These are phyloP conservation scores for Drosophila bipectinata DNA, from an alignment of 1,140 invertebrate genomes.

Conservation along the genomic window DNA sequence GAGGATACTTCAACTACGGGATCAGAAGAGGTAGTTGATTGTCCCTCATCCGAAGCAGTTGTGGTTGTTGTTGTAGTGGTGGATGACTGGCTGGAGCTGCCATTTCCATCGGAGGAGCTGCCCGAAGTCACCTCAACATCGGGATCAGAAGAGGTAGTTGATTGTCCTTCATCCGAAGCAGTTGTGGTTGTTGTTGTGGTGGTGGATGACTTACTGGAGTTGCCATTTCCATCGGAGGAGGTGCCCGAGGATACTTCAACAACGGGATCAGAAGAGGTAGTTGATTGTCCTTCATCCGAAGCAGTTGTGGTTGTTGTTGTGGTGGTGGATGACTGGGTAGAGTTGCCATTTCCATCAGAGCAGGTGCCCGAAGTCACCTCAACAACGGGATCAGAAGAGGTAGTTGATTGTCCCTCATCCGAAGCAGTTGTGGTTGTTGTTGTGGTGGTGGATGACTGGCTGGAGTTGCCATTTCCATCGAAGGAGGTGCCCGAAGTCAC, in stretches of 20 bases:
- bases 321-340: neutral
- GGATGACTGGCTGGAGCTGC: neutral
- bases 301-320: neutral
- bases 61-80: slow-evolving; percentile 1
- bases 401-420: neutral
- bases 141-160: neutral
- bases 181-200: slow-evolving; percentile 5
- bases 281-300: neutral
- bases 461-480: neutral
- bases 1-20: neutral
- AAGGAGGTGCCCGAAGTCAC: neutral
- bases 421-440: slow-evolving; percentile 5
- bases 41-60: neutral
- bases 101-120: neutral
- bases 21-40: slow-evolving; percentile 2
- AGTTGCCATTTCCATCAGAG: neutral
- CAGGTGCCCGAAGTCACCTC: neutral
- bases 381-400: neutral
- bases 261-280: neutral
- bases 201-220: neutral
- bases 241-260: neutral
- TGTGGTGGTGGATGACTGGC: neutral
- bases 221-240: slow-evolving; percentile 6
- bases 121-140: neutral
- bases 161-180: neutral